Percentiles rank a stretch among this genome's conserved stretches.
phyloP scores from a whole-genome alignment of 2,888 invertebrate species.

The Folsomia candida region DNA sequence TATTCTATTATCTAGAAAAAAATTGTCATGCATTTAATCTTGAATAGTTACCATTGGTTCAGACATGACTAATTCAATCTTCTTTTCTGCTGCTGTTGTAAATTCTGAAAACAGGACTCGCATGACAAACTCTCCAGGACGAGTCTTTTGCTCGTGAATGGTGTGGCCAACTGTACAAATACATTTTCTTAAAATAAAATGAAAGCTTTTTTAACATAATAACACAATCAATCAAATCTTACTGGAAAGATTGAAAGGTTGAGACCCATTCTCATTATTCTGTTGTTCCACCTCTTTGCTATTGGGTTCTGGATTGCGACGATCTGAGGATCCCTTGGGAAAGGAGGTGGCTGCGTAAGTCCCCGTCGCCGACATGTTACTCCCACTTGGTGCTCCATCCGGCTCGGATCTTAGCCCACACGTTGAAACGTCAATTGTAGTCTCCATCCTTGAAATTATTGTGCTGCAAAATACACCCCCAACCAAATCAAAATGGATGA shows the following conservation, averaged over 20 bases:
- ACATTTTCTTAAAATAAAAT: no score
- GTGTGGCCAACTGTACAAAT: neutral
- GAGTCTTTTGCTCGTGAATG: conserved; percentile 49
- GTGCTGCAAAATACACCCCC: no score
- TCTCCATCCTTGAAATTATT: no score
- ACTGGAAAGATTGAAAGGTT: neutral
- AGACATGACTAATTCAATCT: conserved; percentile 90
- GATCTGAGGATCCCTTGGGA: conserved; percentile 28
- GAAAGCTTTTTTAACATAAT: no score
- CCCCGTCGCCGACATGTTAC: conserved; percentile 31
- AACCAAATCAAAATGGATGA: no score
- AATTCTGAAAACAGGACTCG: conserved; percentile 92
- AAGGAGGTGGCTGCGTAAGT: conserved; percentile 22
- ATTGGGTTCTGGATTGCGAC: conserved; percentile 15
- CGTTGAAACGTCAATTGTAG: no score
- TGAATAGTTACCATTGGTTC: conserved; percentile 71
- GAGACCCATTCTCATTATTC: neutral
- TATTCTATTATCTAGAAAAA: no score
- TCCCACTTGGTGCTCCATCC: conserved; percentile 46
- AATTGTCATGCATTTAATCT: neutral
- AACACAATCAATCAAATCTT: neutral
- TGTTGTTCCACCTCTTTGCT: neutral
- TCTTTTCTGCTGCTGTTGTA: conserved; percentile 88
- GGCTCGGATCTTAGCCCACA: conserved; percentile 48
- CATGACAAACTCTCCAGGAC: conserved; percentile 95